A percentile compares a stretch with the other conserved stretches of the same genome.
Evolutionary conservation across 1,140 invertebrate species (phyloP).

Genomic region (Bombus vancouverensis): DNA sequence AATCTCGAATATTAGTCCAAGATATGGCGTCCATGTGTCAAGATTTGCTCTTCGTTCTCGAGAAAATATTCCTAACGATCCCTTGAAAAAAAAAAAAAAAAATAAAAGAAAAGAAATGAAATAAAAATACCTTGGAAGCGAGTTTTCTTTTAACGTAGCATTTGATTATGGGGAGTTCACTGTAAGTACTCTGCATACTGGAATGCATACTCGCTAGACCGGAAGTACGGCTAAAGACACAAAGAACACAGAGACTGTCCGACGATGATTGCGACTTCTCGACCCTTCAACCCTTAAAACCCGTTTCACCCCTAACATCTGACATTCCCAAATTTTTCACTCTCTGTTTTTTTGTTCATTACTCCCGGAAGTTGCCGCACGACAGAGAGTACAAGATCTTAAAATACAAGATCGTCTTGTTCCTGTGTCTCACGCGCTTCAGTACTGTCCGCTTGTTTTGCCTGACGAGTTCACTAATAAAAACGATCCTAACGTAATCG

Average conservation of each 20-base stretch:
- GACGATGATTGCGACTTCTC: background rate
- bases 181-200: slow-evolving; percentile 45
- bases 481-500: background rate
- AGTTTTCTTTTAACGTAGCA: slow-evolving; percentile 35
- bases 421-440: background rate
- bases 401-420: background rate
- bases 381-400: background rate
- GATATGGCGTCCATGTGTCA: background rate
- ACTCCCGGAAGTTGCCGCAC: background rate
- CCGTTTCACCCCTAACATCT: background rate
- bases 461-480: slow-evolving; percentile 39
- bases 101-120: background rate
- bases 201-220: slow-evolving; percentile 7
- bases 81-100: background rate
- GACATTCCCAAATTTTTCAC: background rate
- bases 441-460: slow-evolving; percentile 16
- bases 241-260: background rate
- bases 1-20: background rate
- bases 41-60: background rate
- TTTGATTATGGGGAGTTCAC: slow-evolving; percentile 26
- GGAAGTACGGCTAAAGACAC: background rate
- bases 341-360: background rate
- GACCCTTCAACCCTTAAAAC: background rate
- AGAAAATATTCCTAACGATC: background rate
- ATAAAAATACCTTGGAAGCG: background rate